Evolutionary conservation across 1,140 invertebrate species (phyloP), one percentile per base, ranked within the genome.

Genomic region (Nylanderia fulva): DNA sequence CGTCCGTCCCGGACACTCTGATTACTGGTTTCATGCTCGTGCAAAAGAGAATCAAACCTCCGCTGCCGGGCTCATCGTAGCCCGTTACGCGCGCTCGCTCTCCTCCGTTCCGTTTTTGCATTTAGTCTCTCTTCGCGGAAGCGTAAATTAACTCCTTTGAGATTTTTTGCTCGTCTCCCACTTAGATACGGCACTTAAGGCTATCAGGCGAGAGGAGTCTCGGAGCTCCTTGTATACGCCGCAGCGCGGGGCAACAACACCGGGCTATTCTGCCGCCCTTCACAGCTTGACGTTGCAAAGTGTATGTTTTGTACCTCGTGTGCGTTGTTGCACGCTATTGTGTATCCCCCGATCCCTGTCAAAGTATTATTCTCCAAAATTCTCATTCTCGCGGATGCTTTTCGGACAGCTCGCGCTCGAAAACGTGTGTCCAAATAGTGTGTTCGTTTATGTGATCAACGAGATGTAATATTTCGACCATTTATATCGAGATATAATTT

Each of bases 1-100:
- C 93, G 91, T 93, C 90, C 90, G 91, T 91, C 92, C 91, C 89
- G 93, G 93, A 94, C 93, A 93, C 92, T 92, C 93, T 93, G 93
- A 93, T 93, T 93, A 93, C 93, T 90, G 92, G 93, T 93, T 93
- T 93, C 91, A 92, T 91, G 90, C 88, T 88, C 89, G 90, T 92
- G 90, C 92, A 89, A 90, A 90, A 93, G 90, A 93, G 90, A 93
- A 93, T 93, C 91, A 89, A 82, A 72, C 24, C 66, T 48, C 66
- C 27, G 66, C 66, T 48, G 64, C 64, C 42, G 64, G 64, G 69
- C 77, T 72, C 77, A 68, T 79, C 76, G 61, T 33, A 33, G 52
- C 36, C 77, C 77, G 66, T 71, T 82, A 72, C 77, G 52, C 76
- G 61, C 77, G 66, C 66, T 39, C 76, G 39, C 21, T 64, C 74